phyloP scores from a whole-genome alignment of 2,113 vertebrate genomes.

The Microtus pennsylvanicus region DNA sequence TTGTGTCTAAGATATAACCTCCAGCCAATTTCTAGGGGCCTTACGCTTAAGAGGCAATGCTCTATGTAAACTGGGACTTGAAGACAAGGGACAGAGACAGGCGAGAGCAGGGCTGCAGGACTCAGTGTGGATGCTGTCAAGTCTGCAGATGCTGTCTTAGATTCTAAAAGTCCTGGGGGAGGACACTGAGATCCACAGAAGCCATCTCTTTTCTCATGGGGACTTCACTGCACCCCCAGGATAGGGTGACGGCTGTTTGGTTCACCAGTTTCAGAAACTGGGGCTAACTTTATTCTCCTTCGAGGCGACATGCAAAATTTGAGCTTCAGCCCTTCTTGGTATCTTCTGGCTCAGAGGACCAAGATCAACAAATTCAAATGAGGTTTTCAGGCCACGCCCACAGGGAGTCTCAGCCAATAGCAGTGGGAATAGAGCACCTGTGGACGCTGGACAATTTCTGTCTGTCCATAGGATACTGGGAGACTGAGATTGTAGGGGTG shows the following conservation, averaged over 20 bases:
- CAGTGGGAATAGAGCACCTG: not conserved
- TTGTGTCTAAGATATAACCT: not conserved
- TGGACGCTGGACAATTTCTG: not conserved
- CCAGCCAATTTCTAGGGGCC: not conserved
- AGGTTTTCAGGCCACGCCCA: not conserved
- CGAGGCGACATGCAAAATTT: not conserved
- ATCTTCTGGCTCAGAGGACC: not conserved
- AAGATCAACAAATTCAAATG: not conserved
- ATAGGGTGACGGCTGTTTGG: fast-evolving
- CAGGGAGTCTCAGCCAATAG: not conserved
- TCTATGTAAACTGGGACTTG: not conserved
- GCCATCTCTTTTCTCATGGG: not conserved
- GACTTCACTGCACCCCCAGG: not conserved
- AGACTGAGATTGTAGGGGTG: not conserved
- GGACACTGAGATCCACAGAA: not conserved
- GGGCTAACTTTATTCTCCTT: not conserved
- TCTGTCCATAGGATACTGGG: not conserved
- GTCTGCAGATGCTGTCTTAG: not conserved
- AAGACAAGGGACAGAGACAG: not conserved
- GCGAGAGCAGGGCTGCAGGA: not conserved
- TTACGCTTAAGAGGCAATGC: not conserved
- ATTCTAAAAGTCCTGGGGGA: not conserved
- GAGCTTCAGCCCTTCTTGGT: not conserved
- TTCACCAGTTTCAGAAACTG: not conserved
- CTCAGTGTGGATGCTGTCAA: no score